Evolutionary conservation across 2,888 invertebrate species (phyloP), one percentile per base, ranked within the genome.

Genomic region (Idaea biselata): DNA sequence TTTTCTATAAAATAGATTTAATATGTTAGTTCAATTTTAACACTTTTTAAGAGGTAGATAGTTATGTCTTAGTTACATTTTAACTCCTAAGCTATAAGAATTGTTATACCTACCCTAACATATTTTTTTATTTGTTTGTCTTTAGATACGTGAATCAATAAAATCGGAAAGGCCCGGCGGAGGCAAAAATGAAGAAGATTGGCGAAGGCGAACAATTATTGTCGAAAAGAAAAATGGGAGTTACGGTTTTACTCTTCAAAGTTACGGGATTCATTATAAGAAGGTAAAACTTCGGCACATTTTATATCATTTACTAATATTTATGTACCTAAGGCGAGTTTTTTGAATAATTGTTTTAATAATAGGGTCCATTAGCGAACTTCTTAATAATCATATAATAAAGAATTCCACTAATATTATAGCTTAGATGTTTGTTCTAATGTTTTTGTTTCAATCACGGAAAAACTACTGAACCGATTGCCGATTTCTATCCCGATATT

Each of bases 201-300:
- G 97, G 76, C 93, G 97, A 18, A 94, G 97, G 66, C 94, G 99
- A 57, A 97, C 99, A 16, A 98, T 99, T 66, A 98, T 99, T 66
- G 96, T 97, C 6, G 97, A 98, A 85, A 97, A 97, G 89, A 96
- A 96, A 82, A 97, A 96, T 83, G 96, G 96, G 58, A 97, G 97
- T 33, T 99, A 97, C 84, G 99, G 99, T 16, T 99, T 99, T 88
- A 99, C 99, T 0, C 93, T 99, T 55, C 99, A 99, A 94, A 99
- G 98, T 77, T 99, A 99, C 84, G 99, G 99, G 53, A 98, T 99
- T 67, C 98, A 98, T 83, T 98, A 99, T 86, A 97, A 97, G 83
- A 96, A 96, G 86, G 93, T 92, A 67, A 64, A 33, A 3, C 14
- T 44, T 8, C 14, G 44, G 14, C 14, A 44, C 25, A 25, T 25